Base-by-base conservation (phyloP, 2,888 invertebrate genomes). In the Fragum sueziense region DNA sequence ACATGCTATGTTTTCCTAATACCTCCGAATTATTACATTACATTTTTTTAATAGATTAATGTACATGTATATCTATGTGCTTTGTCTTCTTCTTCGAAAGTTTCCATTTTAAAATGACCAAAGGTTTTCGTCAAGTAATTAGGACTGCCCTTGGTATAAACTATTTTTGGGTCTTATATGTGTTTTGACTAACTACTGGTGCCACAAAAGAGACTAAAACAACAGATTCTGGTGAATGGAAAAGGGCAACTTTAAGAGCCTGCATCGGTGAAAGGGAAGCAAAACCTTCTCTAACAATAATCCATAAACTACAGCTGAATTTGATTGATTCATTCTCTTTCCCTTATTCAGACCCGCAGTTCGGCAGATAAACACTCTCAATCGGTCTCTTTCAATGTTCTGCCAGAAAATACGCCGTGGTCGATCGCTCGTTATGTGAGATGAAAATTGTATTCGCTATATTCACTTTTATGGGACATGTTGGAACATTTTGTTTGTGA, bases 271-370 rank as follows among this genome's bases (percentile, higher is more conserved):
- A 47, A 47, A 47, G 47, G 47, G 47, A 47, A 14, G 47, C n/a
- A 47, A 47, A 47, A 47, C 47, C n/a, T 47, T 47, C 47, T 47
- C 47, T 41, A 27, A 41, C 33, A 65, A 41, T 65, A 65, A 65
- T 65, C 41, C 37, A 65, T 65, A 65, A 65, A 25, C 65, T 41
- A 65, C 65, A 65, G 65, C 65, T 34, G 37, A 22, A n/a, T 57
- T 41, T 65, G 65, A 65, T 65, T 37, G 41, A 65, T 65, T 65
- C 65, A 65, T 65, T 47, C 37, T 65, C 33, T 65, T 65, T 65
- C 41, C 65, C 65, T 41, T 65, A 65, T 65, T 65, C 65, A 65
- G 65, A n/a, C 65, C 22, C 65, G 22, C 22, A 41, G 25, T 41
- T 25, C 17, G 4, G 34, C 65, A 22, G 65, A 65, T 65, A 65